phyloP scores from a whole-genome alignment of 2,888 invertebrate species.

The Syrphus vitripennis region DNA sequence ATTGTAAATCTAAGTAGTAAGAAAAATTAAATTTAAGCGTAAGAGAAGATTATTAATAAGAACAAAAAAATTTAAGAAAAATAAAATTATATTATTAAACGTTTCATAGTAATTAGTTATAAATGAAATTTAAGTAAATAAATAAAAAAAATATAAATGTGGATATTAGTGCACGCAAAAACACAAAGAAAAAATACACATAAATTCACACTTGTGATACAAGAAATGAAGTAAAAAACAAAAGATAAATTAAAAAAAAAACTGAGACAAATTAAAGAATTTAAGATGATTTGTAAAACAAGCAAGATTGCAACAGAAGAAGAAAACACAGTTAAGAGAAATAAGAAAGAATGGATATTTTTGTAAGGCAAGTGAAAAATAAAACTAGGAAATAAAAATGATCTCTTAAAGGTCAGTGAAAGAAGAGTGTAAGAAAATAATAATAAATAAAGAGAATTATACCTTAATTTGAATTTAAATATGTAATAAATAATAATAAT shows the following conservation, averaged over 20 bases:
- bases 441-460: background rate
- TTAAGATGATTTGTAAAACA: constrained; percentile 48
- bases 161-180: constrained; percentile 63
- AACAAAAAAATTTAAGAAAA: constrained; percentile 1
- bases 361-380: constrained; percentile 43
- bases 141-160: constrained; percentile 29
- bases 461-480: constrained; percentile 7
- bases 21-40: constrained; percentile 30
- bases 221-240: constrained; percentile 41
- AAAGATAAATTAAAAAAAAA: constrained; percentile 16
- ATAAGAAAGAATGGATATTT: constrained; percentile 46
- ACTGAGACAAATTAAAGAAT: constrained; percentile 15
- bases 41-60: constrained; percentile 24
- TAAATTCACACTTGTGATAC: constrained; percentile 63
- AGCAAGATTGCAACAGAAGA: background rate
- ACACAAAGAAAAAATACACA: constrained; percentile 30
- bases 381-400: background rate
- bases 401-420: background rate
- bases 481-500: constrained; percentile 7
- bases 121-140: constrained; percentile 32
- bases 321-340: background rate
- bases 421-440: background rate
- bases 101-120: constrained; percentile 69
- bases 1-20: constrained; percentile 59
- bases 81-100: constrained; percentile 43